phyloP scores from a whole-genome alignment of 35 echinoderm and acorn worm species.

The Ophiothrix spiculata region DNA sequence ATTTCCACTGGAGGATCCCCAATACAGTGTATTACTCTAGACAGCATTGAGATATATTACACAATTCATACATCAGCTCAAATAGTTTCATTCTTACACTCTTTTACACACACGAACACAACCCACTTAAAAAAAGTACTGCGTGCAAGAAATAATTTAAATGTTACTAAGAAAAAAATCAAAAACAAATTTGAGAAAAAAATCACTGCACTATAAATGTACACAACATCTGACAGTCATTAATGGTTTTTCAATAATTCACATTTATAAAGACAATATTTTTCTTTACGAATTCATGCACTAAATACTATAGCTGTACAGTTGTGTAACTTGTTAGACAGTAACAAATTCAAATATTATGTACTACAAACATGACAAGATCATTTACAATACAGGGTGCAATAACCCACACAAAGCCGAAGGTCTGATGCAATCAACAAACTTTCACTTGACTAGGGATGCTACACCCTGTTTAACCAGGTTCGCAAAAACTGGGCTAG shows the following conservation, averaged over 20 bases:
- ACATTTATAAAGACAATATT: background rate
- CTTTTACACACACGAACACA: background rate
- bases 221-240: background rate
- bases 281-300: background rate
- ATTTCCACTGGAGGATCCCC: no score
- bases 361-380: background rate
- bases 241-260: background rate
- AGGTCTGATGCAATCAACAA: no score
- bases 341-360: background rate
- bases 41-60: no score
- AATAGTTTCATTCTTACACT: no score
- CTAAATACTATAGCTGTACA: background rate
- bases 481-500: background rate
- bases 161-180: background rate
- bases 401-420: no score
- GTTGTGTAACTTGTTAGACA: background rate
- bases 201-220: background rate
- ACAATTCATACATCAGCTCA: no score
- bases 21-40: no score
- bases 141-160: conserved; percentile 7
- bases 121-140: background rate
- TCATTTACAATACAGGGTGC: no score
- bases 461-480: background rate
- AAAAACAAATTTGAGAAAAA: background rate
- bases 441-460: background rate